Base-by-base conservation (phyloP, 2,113 vertebrate species). In the Apteryx mantelli region DNA sequence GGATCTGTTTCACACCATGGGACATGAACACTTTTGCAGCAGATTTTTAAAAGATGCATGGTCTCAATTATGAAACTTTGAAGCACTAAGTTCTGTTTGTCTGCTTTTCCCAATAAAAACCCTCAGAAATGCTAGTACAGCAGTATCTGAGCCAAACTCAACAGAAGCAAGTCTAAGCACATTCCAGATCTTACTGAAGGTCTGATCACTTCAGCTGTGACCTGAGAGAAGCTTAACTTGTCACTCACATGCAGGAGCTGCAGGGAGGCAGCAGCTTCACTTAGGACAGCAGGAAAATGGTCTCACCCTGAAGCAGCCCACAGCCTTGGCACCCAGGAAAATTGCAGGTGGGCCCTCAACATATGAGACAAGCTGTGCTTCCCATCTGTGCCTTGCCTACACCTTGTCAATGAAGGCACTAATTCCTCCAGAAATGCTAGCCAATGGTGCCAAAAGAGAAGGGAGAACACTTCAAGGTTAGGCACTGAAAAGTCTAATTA, bases 61-160 rank as follows among this genome's bases (percentile, higher is more conserved):
- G n/a, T 91, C 68, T 91, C 64, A 71, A 74, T 80, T 87, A 88
- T 10, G 22, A 68, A 91, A 40, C 40, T 56, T 56, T 19, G 76
- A 92, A 44, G 65, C 40, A 77, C 5, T 40, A 56, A 66, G n/a
- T 74, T 92, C 91, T 61, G 34, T 73, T 76, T 86, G 64, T 24
- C 60, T 75, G 46, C 58, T 77, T 96, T 94, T 56, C 53, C 82
- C 86, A 82, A 2, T 46, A 90, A 90, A 93, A 83, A 46, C 44
- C 44, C 70, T 85, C 65, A 95, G 69, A 95, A 92, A 83, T 34
- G 74, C 74, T 56, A 89, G 22, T 68, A 55, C 34, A 88, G 90
- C 81, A 81, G 66, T 64, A 65, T n/a, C 13, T 2, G 28, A 93
- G 92, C 70, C 96, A 94, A 96, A 69, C 80, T 53, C 83, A 94